Evolutionary conservation across 2,797 vertebrate genomes (phyloP), one percentile per base, ranked within the genome.

Genomic region (Rhyacichthys aspro): DNA sequence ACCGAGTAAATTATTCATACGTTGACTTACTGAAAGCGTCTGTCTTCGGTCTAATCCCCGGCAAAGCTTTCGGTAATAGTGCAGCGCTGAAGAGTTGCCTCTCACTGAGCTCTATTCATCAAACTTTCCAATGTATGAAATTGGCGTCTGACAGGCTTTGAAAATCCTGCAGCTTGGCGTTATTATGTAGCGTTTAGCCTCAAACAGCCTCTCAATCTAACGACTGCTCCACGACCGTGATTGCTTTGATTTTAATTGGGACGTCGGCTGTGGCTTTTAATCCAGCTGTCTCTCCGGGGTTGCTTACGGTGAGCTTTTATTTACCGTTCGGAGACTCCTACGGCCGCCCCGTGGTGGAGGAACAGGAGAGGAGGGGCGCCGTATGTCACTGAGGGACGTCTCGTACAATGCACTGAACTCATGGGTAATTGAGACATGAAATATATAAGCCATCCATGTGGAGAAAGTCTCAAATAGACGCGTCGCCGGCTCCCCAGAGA

Each of bases 201-300:
- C 78, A 78, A 86, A 89, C 83, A 79, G 84, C 66, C 86, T 83
- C 86, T 88, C 83, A 62, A 83, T 85, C 82, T 85, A 80, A 88
- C 71, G 79, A 71, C 84, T 79, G 78, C 79, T 69, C 78, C 1
- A 65, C 67, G 55, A 88, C 82, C 81, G 82, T 83, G 88, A 87
- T 87, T 86, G 79, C 89, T 89, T 87, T 86, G 88, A 87, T 88
- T 90, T 89, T 91, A 90, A 90, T 89, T 89, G 88, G 89, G 81
- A 83, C 76, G 86, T 85, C 18, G 14, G 78, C 78, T 19, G 63
- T 70, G 28, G 70, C 72, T 42, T 74, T 79, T 90, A 86, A 90
- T 90, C 90, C 88, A 66, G 80, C 84, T 72, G 82, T 85, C 83
- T 87, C 82, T 79, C 85, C 81, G 63, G 79, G 73, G 78, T 56